A percentile compares a stretch with the other conserved stretches of the same genome.
phyloP scores from a whole-genome alignment of 2,888 invertebrate species.

The Microchrysa polita region DNA sequence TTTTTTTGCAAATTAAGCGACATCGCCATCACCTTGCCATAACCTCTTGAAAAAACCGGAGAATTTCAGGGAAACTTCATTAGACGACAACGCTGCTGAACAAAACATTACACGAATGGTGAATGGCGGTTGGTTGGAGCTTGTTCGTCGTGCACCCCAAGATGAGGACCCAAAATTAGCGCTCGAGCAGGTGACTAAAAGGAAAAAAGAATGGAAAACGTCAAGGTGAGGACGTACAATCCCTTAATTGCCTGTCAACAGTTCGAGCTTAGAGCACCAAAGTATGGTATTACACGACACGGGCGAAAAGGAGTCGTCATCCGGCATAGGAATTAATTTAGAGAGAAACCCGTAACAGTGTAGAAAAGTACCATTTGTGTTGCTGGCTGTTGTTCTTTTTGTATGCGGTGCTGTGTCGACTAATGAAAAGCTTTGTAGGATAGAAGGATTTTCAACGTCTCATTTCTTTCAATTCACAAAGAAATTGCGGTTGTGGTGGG shows the following conservation, averaged over 20 bases:
- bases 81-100: background rate
- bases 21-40: slow-evolving; percentile 12
- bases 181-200: too few relatives aligned
- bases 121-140: background rate
- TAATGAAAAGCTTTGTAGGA: too few relatives aligned
- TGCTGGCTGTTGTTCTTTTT: too few relatives aligned
- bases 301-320: background rate
- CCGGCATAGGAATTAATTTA: background rate
- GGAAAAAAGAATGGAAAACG: background rate
- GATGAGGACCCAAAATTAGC: too few relatives aligned
- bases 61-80: background rate
- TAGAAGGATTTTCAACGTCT: too few relatives aligned
- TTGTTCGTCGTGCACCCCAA: too few relatives aligned
- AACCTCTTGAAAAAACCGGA: background rate
- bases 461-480: too few relatives aligned
- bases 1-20: slow-evolving; percentile 26
- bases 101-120: background rate
- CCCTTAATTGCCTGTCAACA: slow-evolving; percentile 13
- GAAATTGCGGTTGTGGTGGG: too few relatives aligned
- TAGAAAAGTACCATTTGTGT: too few relatives aligned
- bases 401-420: too few relatives aligned
- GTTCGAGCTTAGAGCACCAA: background rate
- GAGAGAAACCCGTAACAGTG: background rate
- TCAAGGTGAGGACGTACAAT: background rate
- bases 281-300: background rate